Conservation (phyloP, 1,140 invertebrate genomes). For the Meloidogyne hapla region DNA sequence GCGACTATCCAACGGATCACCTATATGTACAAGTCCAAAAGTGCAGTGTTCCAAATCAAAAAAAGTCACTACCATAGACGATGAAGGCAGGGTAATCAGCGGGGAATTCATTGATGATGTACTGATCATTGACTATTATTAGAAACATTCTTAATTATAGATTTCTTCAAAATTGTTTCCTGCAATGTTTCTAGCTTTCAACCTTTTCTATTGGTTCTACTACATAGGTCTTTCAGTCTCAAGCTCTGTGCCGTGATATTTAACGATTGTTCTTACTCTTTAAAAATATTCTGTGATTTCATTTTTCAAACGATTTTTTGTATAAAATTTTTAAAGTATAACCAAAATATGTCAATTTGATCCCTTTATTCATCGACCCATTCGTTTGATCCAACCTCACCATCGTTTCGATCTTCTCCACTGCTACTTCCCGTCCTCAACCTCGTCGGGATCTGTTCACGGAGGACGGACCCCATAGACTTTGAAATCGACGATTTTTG, state of each 20-base stretch:
- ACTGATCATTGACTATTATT: background rate
- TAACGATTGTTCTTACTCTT: no score
- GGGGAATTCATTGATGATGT: slow-evolving; percentile 63
- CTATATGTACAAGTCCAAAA: slow-evolving; percentile 15
- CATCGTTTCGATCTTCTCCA: background rate
- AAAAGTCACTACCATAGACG: background rate
- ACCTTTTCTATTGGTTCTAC: slow-evolving; percentile 63
- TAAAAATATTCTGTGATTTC: no score
- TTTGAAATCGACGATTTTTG: background rate
- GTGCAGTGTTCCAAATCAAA: background rate
- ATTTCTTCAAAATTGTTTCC: slow-evolving; percentile 62
- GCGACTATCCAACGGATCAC: slow-evolving; percentile 11
- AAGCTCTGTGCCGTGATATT: background rate
- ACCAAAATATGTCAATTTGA: no score
- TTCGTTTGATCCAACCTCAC: background rate
- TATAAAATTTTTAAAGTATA: no score
- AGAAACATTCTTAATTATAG: slow-evolving; percentile 41
- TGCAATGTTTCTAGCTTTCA: slow-evolving; percentile 60
- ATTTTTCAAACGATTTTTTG: no score
- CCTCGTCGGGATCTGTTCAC: background rate
- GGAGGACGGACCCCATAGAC: background rate
- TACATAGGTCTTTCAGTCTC: slow-evolving; percentile 55
- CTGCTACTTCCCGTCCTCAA: background rate
- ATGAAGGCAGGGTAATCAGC: slow-evolving; percentile 32
- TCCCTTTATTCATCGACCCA: background rate